Conservation (phyloP, 2,888 invertebrate genomes). For the Cheilosia scutellata region DNA sequence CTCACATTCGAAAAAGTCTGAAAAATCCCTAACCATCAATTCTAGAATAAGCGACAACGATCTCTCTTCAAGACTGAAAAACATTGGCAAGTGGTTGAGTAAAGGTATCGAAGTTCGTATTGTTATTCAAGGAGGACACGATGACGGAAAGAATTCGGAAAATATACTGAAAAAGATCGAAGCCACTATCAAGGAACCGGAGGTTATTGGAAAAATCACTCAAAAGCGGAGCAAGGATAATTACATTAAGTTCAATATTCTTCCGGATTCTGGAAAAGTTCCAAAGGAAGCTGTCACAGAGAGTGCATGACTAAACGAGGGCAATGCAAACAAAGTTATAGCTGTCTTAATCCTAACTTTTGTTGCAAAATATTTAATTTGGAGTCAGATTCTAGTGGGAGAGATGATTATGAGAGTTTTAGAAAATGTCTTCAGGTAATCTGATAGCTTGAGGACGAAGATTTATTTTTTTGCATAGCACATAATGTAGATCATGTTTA, state of each 20-base stretch:
- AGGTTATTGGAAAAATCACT: conserved; percentile 85
- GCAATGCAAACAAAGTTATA: conserved; percentile 18
- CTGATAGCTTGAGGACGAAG: neutral
- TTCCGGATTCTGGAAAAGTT: conserved; percentile 26
- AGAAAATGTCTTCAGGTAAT: conserved; percentile 31
- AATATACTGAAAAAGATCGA: conserved; percentile 86
- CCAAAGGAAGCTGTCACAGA: neutral
- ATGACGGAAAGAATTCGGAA: conserved; percentile 83
- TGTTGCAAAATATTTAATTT: conserved; percentile 53
- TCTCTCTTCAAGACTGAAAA: conserved; percentile 87
- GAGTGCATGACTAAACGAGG: conserved; percentile 50
- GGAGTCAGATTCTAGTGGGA: conserved; percentile 22
- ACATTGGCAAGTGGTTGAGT: conserved; percentile 88
- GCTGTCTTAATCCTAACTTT: conserved; percentile 40
- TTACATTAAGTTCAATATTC: conserved; percentile 87
- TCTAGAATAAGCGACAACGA: conserved; percentile 88
- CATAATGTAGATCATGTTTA: neutral
- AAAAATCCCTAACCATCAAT: conserved; percentile 87
- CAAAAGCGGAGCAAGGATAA: conserved; percentile 88
- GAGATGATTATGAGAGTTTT: conserved; percentile 33
- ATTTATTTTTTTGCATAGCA: neutral
- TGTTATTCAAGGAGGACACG: conserved; percentile 79
- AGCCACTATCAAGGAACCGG: conserved; percentile 84
- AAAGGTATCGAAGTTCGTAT: conserved; percentile 87
- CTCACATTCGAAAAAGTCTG: conserved; percentile 85